Percentiles rank a stretch among this genome's conserved stretches.
phyloP scores from a whole-genome alignment of 2,888 invertebrate genomes.

The Xanthia togata region DNA sequence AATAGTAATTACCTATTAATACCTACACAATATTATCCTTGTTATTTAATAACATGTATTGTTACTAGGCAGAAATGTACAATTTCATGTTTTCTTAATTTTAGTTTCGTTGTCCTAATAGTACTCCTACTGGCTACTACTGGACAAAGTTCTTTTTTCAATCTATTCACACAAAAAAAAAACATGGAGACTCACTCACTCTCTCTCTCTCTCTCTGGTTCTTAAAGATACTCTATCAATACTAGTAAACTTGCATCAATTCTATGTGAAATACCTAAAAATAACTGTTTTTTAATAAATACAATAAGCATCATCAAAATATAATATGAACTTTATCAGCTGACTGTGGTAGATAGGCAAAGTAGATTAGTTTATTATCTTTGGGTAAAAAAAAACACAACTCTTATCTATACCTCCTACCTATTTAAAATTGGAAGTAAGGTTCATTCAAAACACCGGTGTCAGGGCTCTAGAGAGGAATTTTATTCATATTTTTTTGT shows the following conservation, averaged over 20 bases:
- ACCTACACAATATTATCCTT: background rate
- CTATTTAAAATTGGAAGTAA: conserved; percentile 40
- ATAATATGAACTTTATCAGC: conserved; percentile 32
- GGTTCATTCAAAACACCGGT: conserved; percentile 14
- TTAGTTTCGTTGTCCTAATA: too few species aligned
- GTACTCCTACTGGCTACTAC: background rate
- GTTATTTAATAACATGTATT: background rate
- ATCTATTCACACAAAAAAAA: too few species aligned
- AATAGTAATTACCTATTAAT: background rate
- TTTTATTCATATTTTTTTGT: background rate
- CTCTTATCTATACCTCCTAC: conserved; percentile 9
- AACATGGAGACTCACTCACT: too few species aligned
- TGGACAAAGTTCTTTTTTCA: background rate
- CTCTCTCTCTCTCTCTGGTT: too few species aligned
- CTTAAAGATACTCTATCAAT: background rate
- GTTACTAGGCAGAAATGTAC: background rate
- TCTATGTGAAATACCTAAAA: background rate
- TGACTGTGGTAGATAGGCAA: conserved; percentile 23
- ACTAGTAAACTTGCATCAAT: background rate
- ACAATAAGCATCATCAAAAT: conserved; percentile 26
- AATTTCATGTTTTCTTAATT: background rate
- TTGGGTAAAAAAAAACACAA: conserved; percentile 15
- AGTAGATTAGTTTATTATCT: conserved; percentile 24
- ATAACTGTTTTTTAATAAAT: background rate
- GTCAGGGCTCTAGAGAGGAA: background rate